These are phyloP conservation scores for Heliopora coerulea DNA, from an alignment of 92 coral and sea anemone species.

Conservation along the genomic window DNA sequence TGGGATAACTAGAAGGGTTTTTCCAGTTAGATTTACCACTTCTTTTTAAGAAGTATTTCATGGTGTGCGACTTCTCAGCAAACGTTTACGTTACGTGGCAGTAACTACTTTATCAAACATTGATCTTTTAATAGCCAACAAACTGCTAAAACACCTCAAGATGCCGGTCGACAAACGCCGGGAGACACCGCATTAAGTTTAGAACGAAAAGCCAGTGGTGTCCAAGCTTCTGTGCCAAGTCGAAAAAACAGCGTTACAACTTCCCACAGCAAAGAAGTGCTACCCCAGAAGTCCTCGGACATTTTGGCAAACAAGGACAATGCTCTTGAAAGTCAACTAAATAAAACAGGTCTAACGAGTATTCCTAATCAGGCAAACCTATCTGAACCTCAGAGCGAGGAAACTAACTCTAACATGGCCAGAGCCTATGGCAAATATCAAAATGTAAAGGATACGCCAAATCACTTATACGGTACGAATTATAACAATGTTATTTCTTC, in stretches of 20 bases:
- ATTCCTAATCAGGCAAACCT: background rate
- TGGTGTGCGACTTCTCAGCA: no score
- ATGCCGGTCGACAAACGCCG: no score
- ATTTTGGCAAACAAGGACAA: background rate
- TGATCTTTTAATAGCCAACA: no score
- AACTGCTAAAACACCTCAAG: no score
- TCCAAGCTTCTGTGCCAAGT: background rate
- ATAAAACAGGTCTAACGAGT: background rate
- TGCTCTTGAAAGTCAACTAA: background rate
- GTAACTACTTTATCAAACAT: no score
- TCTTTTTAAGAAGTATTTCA: no score
- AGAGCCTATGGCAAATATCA: conserved; percentile 29
- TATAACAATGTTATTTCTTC: background rate
- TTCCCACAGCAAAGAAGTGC: background rate
- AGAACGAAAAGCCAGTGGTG: background rate
- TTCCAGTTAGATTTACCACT: no score
- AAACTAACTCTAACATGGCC: conserved; percentile 11
- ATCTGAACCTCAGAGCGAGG: background rate
- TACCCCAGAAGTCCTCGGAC: background rate
- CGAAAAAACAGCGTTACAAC: background rate
- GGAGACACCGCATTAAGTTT: background rate
- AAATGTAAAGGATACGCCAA: conserved; percentile 28
- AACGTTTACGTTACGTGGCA: no score
- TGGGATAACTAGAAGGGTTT: no score
- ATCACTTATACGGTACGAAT: conserved; percentile 32